These are phyloP conservation scores for Clamator glandarius DNA, from an alignment of 2,797 vertebrate species.

Conservation along the genomic window DNA sequence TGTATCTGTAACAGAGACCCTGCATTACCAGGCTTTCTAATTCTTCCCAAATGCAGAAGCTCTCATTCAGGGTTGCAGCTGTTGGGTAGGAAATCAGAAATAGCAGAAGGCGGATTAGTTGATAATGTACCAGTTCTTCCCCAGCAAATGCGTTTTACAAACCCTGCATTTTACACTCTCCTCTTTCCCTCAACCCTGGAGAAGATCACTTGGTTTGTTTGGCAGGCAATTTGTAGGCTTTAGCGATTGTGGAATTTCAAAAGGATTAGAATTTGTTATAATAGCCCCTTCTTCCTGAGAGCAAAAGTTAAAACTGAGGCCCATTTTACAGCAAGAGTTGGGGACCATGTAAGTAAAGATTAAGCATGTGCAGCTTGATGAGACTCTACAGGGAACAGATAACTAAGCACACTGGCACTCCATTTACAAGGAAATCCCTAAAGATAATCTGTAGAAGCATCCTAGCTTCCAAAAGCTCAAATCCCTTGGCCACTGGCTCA, in stretches of 20 bases:
- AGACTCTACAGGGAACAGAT: slow-evolving; percentile 46
- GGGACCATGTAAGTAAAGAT: slow-evolving; percentile 47
- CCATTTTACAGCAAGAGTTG: slow-evolving; percentile 41
- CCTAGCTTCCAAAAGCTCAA: slow-evolving; percentile 49
- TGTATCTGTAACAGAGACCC: slow-evolving; percentile 64
- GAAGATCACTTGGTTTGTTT: slow-evolving; percentile 66
- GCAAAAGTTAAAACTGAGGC: slow-evolving; percentile 66
- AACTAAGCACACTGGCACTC: slow-evolving; percentile 44
- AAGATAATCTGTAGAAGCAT: slow-evolving; percentile 47
- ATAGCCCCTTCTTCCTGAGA: slow-evolving; percentile 61
- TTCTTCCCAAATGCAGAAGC: slow-evolving; percentile 74
- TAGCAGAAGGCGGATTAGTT: slow-evolving; percentile 76
- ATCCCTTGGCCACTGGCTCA: slow-evolving; percentile 47
- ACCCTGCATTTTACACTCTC: slow-evolving; percentile 67
- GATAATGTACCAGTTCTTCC: slow-evolving; percentile 76
- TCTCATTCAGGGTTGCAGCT: slow-evolving; percentile 72
- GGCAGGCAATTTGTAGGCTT: slow-evolving; percentile 63
- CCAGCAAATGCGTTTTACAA: slow-evolving; percentile 62
- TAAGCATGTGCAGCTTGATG: slow-evolving; percentile 50
- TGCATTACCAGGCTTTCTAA: slow-evolving; percentile 64
- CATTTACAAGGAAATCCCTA: slow-evolving; percentile 54
- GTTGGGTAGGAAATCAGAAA: slow-evolving; percentile 76
- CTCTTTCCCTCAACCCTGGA: slow-evolving; percentile 55
- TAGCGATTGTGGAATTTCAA: slow-evolving; percentile 34
- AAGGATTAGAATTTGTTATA: slow-evolving; percentile 65